Evolutionary conservation across 2,797 vertebrate species (phyloP), one percentile per base, ranked within the genome.

Genomic region (Hippoglossus hippoglossus): DNA sequence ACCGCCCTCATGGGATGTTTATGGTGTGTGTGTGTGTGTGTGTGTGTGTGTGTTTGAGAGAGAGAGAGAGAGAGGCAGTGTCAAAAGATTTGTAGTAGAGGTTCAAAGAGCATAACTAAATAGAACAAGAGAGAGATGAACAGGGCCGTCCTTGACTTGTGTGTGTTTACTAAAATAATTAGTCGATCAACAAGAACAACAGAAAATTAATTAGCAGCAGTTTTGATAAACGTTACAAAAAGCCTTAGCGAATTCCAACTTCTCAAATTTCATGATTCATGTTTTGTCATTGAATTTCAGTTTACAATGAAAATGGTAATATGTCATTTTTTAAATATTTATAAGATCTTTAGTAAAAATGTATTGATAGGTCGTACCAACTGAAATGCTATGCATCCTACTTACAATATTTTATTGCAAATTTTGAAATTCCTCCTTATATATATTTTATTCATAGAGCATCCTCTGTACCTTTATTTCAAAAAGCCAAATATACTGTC

Each of bases 61-160:
- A 13, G 36, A 34, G 34, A 41, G 39, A 41, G 39, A 44, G 41
- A 44, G 41, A 16, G 41, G 34, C 34, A 36, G 10, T 31, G 13
- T 87, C 86, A 89, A 93, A 92, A 92, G 91, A 90, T 86, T 83
- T 90, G 94, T 92, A 86, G n/a, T 46, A 1, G 51, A 53, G 34
- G 83, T 93, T 96, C 92, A 95, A 95, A 96, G 91, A 93, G 94
- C 92, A 95, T 94, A 89, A 92, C 89, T 95, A 94, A 96, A 93
- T 81, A 95, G 85, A 89, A 77, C 87, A 93, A 92, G 94, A 92
- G 92, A 91, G 89, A 93, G 92, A 94, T 90, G 49, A 78, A 67
- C 83, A 91, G 90, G 88, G 83, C 80, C 91, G 89, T 67, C 36
- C 22, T 55, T 56, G 49, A 63, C 55, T 49, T 4, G 25, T 53